A percentile compares a stretch with the other conserved stretches of the same genome.
Conservation (phyloP, 2,888 invertebrate species). For the Bugulina stolonifera region DNA sequence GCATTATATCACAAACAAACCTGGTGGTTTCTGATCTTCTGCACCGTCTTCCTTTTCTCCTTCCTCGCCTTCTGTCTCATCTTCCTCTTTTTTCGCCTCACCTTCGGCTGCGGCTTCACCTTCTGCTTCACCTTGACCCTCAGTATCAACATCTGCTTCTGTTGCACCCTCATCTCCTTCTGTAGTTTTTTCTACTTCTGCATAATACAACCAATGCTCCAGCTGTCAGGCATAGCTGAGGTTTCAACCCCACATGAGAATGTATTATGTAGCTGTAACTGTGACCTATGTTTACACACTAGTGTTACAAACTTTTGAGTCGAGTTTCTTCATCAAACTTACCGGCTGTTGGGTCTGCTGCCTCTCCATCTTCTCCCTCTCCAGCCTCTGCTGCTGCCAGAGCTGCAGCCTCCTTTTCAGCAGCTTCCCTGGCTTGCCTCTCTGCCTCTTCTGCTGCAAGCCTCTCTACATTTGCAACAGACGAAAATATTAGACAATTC, state of each 20-base stretch:
- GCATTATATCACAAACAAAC: no score
- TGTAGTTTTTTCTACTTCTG: slow-evolving; percentile 26
- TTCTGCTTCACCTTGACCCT: not conserved
- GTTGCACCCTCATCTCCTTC: not conserved
- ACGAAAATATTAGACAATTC: no score
- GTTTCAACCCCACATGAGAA: no score
- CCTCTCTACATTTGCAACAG: no score
- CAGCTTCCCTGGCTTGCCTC: slow-evolving; percentile 30
- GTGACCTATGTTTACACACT: no score
- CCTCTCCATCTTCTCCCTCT: slow-evolving; percentile 29
- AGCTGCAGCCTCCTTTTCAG: slow-evolving; percentile 24
- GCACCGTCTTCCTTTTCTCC: slow-evolving; percentile 28
- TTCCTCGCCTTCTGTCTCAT: slow-evolving; percentile 28
- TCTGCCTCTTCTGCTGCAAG: slow-evolving; percentile 31
- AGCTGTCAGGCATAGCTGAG: no score
- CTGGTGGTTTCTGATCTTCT: slow-evolving; percentile 30
- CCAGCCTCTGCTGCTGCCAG: slow-evolving; percentile 27
- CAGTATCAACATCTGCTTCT: no score
- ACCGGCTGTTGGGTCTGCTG: slow-evolving; percentile 13
- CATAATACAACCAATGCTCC: not conserved
- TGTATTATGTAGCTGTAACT: no score
- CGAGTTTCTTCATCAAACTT: no score
- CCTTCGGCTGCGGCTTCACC: slow-evolving; percentile 20
- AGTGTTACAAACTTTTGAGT: no score
- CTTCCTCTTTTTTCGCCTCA: slow-evolving; percentile 30